Conservation (phyloP, 2,113 vertebrate genomes). For the Spilogale gracilis region DNA sequence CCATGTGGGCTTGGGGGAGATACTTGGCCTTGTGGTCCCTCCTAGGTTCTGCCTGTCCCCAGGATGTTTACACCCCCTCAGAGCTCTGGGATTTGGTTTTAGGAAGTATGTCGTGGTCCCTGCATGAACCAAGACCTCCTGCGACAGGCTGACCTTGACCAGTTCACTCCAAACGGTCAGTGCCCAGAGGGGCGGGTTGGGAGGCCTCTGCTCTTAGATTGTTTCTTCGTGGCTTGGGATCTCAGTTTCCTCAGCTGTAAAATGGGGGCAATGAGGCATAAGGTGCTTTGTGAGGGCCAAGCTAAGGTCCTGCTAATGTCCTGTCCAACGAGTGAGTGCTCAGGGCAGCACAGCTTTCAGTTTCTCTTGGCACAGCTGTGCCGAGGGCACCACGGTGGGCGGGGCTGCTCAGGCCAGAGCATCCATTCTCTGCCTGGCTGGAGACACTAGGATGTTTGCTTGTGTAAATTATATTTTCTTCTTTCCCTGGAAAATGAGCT, state of each 20-base stretch:
- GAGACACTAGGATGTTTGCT: not conserved
- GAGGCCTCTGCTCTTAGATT: not conserved
- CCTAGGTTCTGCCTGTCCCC: not conserved
- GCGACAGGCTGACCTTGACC: conserved; percentile 81
- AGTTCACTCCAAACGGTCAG: conserved; percentile 89
- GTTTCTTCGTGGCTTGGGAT: not conserved
- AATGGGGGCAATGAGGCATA: not conserved
- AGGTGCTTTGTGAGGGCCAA: not conserved
- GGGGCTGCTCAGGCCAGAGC: not conserved
- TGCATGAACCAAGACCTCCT: conserved; percentile 83
- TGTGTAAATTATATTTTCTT: not conserved
- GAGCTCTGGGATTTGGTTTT: conserved; percentile 69
- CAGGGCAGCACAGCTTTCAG: not conserved
- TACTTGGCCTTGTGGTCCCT: not conserved
- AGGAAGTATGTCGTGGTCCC: conserved; percentile 84
- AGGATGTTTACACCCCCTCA: not conserved
- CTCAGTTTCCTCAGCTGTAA: not conserved
- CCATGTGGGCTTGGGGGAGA: not conserved
- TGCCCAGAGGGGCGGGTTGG: not conserved
- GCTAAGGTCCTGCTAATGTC: not conserved
- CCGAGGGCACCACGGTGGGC: rapidly evolving
- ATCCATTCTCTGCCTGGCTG: not conserved
- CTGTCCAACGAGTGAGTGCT: not conserved
- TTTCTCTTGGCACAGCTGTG: not conserved
- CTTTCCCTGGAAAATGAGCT: not conserved